Percentiles rank a stretch among this genome's conserved stretches.
phyloP scores from a whole-genome alignment of 2,888 invertebrate genomes.

The Cephonodes hylas region DNA sequence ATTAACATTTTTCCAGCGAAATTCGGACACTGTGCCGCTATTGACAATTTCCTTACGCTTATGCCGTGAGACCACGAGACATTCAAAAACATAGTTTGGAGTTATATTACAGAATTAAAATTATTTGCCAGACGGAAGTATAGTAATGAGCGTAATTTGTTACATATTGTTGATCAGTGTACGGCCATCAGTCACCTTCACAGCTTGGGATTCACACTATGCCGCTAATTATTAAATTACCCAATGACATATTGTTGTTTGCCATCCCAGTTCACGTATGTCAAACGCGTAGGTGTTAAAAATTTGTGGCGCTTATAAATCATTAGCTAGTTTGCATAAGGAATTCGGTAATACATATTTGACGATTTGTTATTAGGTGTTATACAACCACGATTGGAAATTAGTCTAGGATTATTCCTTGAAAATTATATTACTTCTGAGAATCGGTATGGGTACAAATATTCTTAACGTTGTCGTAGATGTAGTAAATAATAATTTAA shows the following conservation, averaged over 20 bases:
- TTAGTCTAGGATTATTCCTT: background rate
- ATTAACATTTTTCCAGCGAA: too few species aligned
- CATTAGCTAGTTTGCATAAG: background rate
- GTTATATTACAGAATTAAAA: background rate
- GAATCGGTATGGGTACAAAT: too few species aligned
- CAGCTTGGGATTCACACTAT: constrained; percentile 5
- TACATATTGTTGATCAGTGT: background rate
- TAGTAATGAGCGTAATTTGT: background rate
- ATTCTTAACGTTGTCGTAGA: too few species aligned
- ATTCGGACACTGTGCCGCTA: too few species aligned
- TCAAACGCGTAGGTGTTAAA: background rate
- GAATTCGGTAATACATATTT: background rate
- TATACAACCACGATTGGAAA: background rate
- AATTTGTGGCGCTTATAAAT: background rate
- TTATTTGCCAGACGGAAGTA: background rate
- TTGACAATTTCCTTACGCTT: too few species aligned
- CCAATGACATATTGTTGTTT: constrained; percentile 16
- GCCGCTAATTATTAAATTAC: constrained; percentile 17
- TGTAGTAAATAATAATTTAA: too few species aligned
- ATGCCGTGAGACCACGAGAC: too few species aligned
- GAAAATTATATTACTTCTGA: background rate
- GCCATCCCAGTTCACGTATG: background rate
- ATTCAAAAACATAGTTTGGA: too few species aligned
- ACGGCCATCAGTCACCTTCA: background rate
- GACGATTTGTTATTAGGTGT: background rate